Evolutionary conservation across 2,113 vertebrate species (phyloP), one percentile per base, ranked within the genome.

Genomic region (Pristiophorus japonicus): DNA sequence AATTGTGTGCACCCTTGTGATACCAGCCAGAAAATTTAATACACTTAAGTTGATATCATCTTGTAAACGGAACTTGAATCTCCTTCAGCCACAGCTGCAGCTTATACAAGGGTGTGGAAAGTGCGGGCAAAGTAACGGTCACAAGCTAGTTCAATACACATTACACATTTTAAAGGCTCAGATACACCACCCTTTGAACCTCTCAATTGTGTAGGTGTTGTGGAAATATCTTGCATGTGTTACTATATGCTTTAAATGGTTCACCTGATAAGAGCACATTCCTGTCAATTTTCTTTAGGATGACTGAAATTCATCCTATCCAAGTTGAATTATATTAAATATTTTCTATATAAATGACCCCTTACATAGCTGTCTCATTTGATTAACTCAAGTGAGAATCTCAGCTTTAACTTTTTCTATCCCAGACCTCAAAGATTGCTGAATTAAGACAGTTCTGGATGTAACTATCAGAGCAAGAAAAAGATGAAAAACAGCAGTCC

Each of bases 261-360:
- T 38, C 59, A 92, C 88, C 88, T 92, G 59, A 63, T 63, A 92
- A 63, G 59, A 63, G 38, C 88, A 92, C 88, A 91, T 92, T 92
- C 59, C 59, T n/a, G 62, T 63, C 59, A 63, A 92, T 92, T 92
- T 92, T 63, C 88, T 92, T 34, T 11, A 55, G 59, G 55, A 63
- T 63, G 30, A 91, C 34, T 63, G 34, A 34, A 92, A 63, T 22
- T 38, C 14, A n/a, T 91, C 51, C 62, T 88, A n/a, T n/a, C n/a
- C n/a, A 30, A 30, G 70, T 73, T 73, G 70, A 27, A 88, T 55
- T n/a, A 30, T 30, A 88, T 55, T 24, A 51, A 59, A 88, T 34
- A 34, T 51, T 55, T 87, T 12, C 51, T 0, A 63, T 92, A 55
- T 10, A 92, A 92, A 27, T 91, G 88, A 91, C 55, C 11, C 75